Evolutionary conservation across 2,797 vertebrate genomes (phyloP), one percentile per base, ranked within the genome.

Genomic region (Dendrocincla tyrannina): DNA sequence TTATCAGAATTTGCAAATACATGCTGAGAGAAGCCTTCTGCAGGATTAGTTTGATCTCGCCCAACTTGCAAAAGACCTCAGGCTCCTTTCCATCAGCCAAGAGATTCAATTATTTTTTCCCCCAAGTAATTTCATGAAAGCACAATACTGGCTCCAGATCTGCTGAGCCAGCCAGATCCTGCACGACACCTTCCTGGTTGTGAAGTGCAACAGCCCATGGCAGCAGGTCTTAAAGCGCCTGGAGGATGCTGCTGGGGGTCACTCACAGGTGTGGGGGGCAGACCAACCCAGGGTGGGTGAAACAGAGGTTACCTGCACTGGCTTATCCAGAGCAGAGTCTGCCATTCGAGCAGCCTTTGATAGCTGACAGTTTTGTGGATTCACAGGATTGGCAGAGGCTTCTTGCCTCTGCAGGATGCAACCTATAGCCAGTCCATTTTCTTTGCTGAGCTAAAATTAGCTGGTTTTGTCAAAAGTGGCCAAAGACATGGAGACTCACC

Each of bases 371-470:
- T 63, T 86, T 20, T 72, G 55, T 46, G 70, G 42, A 35, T 69
- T 50, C 24, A 2, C 32, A 52, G 73, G 37, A 60, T 1, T 77
- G 18, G 28, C 84, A 55, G 32, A 94, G 85, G 87, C 55, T 74
- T 92, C 88, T 89, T 63, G 77, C 92, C 88, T 95, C 96, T 93
- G 94, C 87, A 84, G 94, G 92, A 92, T 94, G 86, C 91, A 93
- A 95, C 75, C 82, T 88, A 89, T 85, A 39, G 78, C 79, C 89
- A 95, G 62, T 82, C 84, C 87, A 39, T 94, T 96, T 96, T 91
- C 90, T 96, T 82, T 2, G 10, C 95, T 85, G 25, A 95, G 96
- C 91, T 97, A 95, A 97, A 96, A 95, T 91, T 69, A 95, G 79
- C 92, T 89, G 78, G 14, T 93, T 93, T 89, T 49, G 93, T 89